These are phyloP conservation scores for Austrofundulus limnaeus DNA, from an alignment of 2,113 vertebrate species.

Conservation along the genomic window DNA sequence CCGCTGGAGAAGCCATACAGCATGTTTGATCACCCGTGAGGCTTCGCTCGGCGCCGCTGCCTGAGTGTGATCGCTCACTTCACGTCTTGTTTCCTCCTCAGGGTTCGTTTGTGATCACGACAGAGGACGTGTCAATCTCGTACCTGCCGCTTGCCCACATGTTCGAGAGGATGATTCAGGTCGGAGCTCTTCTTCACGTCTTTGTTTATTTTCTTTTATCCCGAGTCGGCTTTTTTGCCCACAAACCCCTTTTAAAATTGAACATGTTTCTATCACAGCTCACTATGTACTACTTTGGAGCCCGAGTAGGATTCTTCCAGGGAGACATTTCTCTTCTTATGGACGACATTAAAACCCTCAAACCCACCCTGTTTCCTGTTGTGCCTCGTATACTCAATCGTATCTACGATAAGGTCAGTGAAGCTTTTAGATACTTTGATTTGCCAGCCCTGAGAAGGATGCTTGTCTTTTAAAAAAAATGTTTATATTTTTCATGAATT, in stretches of 20 bases:
- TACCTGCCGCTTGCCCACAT: conserved; percentile 84
- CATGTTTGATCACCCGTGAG: conserved; percentile 56
- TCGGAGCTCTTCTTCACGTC: conserved; percentile 27
- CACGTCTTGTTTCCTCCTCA: conserved; percentile 57
- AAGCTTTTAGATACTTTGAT: neutral
- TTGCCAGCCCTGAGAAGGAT: neutral
- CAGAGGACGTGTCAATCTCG: conserved; percentile 82
- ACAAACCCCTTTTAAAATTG: neutral
- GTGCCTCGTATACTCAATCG: conserved; percentile 82
- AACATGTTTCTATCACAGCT: conserved; percentile 59
- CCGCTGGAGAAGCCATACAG: conserved; percentile 38
- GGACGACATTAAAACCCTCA: conserved; percentile 84
- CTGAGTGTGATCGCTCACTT: conserved; percentile 56
- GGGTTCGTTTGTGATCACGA: conserved; percentile 78
- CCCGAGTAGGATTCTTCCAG: conserved; percentile 81
- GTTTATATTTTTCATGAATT: too few relatives aligned
- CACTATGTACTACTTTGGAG: conserved; percentile 80
- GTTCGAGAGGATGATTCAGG: conserved; percentile 85
- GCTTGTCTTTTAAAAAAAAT: neutral
- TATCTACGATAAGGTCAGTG: conserved; percentile 82
- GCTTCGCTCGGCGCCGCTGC: conserved; percentile 12
- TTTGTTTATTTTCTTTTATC: neutral
- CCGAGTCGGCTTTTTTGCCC: neutral
- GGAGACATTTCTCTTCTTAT: conserved; percentile 81
- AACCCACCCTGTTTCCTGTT: conserved; percentile 81